Base-by-base conservation (phyloP, 2,888 invertebrate species). In the Labia minor region DNA sequence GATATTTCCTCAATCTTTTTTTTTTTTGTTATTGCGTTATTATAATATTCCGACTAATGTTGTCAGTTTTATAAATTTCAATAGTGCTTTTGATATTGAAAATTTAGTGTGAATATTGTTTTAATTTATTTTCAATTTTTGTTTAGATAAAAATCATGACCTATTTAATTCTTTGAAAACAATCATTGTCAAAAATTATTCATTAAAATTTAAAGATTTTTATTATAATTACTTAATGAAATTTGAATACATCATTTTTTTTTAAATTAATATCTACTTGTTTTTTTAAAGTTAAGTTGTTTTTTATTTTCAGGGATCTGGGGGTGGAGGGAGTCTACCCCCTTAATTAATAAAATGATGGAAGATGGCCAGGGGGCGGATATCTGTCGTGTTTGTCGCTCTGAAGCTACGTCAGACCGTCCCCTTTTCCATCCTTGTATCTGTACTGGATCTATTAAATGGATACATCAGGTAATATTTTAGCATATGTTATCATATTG, bases 381-480 rank as follows among this genome's bases (percentile, higher is more conserved):
- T 80, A 97, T 99, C 75, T 99, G 98, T 81, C 88, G 98, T 75
- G 97, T 99, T 74, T 98, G 98, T 79, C 87, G 98, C 71, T 95
- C 95, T 71, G 98, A 98, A 78, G 95, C 92, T 62, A 82, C 90
- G 62, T 82, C 88, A 14, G 98, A 98, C 74, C 86, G 95, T 71
- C 96, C 95, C 0, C 82, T 99, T 10, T 98, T 94, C 78, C 95
- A 99, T 80, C 99, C 99, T 0, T 99, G 98, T 78, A 95, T 98
- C 67, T 99, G 99, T 77, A 97, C 97, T 21, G 99, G 99, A 66
- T 96, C 95, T 73, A 99, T 99, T 73, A 98, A 98, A 81, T 99
- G 92, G 85, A 97, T 98, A 69, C 98, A 98, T 79, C 97, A 98
- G 79, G 67, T 67, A 21, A 37, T 26, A 26, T 20, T 21, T 19